Evolutionary conservation across 2,888 invertebrate genomes (phyloP).

Genomic region (Platycheirus albimanus): DNA sequence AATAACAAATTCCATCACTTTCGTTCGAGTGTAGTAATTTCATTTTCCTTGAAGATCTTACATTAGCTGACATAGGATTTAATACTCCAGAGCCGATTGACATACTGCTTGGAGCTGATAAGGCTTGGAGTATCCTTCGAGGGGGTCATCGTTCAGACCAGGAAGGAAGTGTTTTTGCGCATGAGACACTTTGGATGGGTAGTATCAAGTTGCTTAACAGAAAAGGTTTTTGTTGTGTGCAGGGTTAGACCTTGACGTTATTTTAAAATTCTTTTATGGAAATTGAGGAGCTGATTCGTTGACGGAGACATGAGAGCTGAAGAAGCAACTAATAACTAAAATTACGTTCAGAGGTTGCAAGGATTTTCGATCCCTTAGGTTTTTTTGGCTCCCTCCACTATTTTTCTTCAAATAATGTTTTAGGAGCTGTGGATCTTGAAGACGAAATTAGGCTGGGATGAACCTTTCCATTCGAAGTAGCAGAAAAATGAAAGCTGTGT

Average conservation of each 20-base stretch:
- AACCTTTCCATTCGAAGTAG: constrained; percentile 11
- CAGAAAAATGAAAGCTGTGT: constrained; percentile 14
- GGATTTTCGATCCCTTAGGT: constrained; percentile 4
- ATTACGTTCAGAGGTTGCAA: background rate
- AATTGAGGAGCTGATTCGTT: constrained; percentile 59
- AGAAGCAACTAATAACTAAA: no score
- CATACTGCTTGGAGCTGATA: constrained; percentile 14
- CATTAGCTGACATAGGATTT: background rate
- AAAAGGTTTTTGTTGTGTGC: no score
- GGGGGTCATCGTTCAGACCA: constrained; percentile 8
- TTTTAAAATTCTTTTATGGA: no score
- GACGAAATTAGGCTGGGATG: background rate
- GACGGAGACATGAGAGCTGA: constrained; percentile 2
- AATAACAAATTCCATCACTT: background rate
- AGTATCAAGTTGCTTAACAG: no score
- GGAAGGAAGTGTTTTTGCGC: no score
- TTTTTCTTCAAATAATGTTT: no score
- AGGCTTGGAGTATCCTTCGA: background rate
- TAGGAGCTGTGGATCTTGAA: constrained; percentile 33
- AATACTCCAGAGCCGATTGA: background rate
- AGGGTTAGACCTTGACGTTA: no score
- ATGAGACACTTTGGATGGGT: no score
- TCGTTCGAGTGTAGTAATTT: background rate
- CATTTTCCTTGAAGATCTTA: background rate
- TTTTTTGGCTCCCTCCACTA: no score